A percentile compares a stretch with the other conserved stretches of the same genome.
phyloP scores from a whole-genome alignment of 1,140 invertebrate genomes.

The Dendrolimus punctatus region DNA sequence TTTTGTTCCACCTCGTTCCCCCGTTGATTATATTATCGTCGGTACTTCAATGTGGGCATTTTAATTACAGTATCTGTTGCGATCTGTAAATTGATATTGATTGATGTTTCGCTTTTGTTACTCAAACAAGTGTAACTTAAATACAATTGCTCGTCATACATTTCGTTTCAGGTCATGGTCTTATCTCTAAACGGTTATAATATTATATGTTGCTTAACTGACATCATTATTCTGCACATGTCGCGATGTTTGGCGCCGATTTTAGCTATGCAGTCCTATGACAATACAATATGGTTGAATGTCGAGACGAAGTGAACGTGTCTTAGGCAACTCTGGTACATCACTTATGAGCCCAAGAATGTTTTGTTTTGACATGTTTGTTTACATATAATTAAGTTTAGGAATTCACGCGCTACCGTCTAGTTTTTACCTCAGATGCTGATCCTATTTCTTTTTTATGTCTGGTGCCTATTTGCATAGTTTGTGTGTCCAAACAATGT shows the following conservation, averaged over 20 bases:
- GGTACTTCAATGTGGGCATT: background rate
- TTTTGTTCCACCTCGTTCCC: slow-evolving; percentile 13
- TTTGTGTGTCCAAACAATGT: too few species aligned
- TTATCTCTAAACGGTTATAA: slow-evolving; percentile 5
- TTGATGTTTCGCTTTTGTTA: too few species aligned
- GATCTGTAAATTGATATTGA: too few species aligned
- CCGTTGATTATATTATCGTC: slow-evolving; percentile 6
- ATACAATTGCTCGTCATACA: slow-evolving; percentile 1
- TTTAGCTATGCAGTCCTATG: slow-evolving; percentile 30
- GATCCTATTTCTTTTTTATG: too few species aligned
- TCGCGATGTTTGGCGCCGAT: slow-evolving; percentile 27
- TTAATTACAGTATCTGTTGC: slow-evolving; percentile 15
- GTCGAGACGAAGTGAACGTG: background rate
- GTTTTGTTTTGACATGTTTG: too few species aligned
- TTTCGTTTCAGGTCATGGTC: slow-evolving; percentile 10
- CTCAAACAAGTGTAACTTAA: too few species aligned
- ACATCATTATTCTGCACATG: slow-evolving; percentile 37
- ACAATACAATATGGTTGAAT: slow-evolving; percentile 11
- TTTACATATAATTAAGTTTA: too few species aligned
- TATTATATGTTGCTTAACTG: slow-evolving; percentile 10
- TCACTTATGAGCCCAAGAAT: too few species aligned
- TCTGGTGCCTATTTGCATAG: too few species aligned
- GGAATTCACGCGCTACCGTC: too few species aligned
- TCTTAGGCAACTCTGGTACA: too few species aligned
- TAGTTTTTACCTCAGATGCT: too few species aligned